These are phyloP conservation scores for Chironomus riparius DNA, from an alignment of 2,888 invertebrate genomes.

Conservation along the genomic window DNA sequence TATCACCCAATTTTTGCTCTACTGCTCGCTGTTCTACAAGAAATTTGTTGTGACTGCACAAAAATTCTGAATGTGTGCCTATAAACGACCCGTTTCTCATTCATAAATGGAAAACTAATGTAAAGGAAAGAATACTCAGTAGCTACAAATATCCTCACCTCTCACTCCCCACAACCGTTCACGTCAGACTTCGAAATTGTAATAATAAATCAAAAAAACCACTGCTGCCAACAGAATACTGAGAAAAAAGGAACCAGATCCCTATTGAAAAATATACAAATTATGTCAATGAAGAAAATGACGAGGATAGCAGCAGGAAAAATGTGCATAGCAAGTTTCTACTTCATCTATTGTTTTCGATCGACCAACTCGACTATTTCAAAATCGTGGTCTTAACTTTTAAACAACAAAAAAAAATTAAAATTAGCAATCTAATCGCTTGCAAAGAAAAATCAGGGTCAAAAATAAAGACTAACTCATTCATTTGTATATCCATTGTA, in stretches of 20 bases:
- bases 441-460: neutral
- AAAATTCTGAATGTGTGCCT: neutral
- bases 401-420: neutral
- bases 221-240: neutral
- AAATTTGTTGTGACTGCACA: conserved; percentile 25
- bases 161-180: neutral
- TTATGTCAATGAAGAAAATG: conserved; percentile 19
- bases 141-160: neutral
- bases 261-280: conserved; percentile 22
- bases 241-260: neutral
- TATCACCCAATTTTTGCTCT: neutral
- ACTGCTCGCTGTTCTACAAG: neutral
- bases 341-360: neutral
- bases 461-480: neutral
- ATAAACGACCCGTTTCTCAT: neutral
- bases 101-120: neutral
- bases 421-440: neutral
- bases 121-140: neutral
- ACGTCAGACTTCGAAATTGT: conserved; percentile 16
- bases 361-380: neutral
- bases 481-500: neutral
- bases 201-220: conserved; percentile 25
- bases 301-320: neutral
- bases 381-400: neutral
- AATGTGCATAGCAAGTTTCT: neutral